These are phyloP conservation scores for Euglossa dilemma DNA, from an alignment of 1,140 invertebrate genomes.

Conservation along the genomic window DNA sequence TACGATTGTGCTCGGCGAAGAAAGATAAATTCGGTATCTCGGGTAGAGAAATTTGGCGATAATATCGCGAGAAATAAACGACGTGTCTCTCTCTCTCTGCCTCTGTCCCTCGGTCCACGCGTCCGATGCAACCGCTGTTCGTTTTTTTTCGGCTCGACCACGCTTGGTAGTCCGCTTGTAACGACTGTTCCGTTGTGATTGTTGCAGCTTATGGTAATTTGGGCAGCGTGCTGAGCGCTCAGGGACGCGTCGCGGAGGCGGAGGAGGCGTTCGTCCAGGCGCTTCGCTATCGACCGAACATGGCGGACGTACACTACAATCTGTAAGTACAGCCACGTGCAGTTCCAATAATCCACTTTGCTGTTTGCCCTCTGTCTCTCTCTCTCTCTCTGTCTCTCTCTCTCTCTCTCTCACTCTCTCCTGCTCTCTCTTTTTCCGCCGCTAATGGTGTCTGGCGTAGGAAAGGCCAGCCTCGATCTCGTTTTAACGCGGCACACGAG, in stretches of 20 bases:
- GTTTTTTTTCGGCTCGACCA: neutral
- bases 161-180: neutral
- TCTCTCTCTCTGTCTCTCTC: neutral
- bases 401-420: neutral
- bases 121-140: neutral
- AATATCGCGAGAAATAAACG: no score
- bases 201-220: conserved; percentile 95
- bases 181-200: conserved; percentile 44
- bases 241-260: conserved; percentile 92
- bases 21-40: neutral
- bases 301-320: conserved; percentile 98
- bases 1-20: neutral
- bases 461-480: neutral
- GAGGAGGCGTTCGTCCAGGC: conserved; percentile 94
- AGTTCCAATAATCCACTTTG: conserved; percentile 50
- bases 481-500: neutral
- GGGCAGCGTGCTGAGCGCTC: conserved; percentile 94
- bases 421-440: neutral
- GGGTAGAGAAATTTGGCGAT: neutral
- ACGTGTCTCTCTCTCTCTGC: no score
- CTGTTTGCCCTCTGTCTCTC: neutral
- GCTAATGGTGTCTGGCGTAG: conserved; percentile 1
- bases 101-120: no score
- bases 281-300: conserved; percentile 93
- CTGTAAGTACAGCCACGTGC: conserved; percentile 89